Percentiles rank a stretch among this genome's conserved stretches.
phyloP scores from a whole-genome alignment of 2,113 vertebrate species.

The Oryzias woworae region DNA sequence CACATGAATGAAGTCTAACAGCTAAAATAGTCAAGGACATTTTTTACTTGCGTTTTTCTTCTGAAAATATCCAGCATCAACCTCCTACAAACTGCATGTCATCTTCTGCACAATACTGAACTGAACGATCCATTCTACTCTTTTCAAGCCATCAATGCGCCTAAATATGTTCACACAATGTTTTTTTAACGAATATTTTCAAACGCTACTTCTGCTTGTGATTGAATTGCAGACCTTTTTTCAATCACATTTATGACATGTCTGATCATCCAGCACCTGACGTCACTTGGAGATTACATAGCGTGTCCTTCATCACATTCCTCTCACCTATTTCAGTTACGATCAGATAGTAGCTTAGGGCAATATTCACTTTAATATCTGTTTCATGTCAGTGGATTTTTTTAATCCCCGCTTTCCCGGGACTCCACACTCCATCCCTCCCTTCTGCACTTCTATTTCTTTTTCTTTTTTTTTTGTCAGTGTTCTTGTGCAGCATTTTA shows the following conservation, averaged over 20 bases:
- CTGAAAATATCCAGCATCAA: too few species aligned
- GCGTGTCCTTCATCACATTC: constrained; percentile 42
- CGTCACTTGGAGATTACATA: constrained; percentile 43
- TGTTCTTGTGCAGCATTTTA: constrained; percentile 14
- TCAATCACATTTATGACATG: constrained; percentile 16
- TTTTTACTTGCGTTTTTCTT: too few species aligned
- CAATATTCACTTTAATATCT: constrained; percentile 55
- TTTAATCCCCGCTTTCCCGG: neutral
- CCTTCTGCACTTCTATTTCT: constrained; percentile 15
- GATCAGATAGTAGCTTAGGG: constrained; percentile 57
- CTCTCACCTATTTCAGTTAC: constrained; percentile 53
- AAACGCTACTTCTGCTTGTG: too few species aligned
- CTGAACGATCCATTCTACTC: constrained; percentile 24
- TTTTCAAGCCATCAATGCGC: constrained; percentile 21
- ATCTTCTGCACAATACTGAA: constrained; percentile 9
- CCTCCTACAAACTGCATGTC: too few species aligned
- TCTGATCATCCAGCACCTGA: constrained; percentile 38
- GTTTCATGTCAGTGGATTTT: constrained; percentile 37
- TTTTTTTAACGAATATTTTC: too few species aligned
- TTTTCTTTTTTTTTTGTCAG: constrained; percentile 37
- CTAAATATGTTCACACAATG: neutral
- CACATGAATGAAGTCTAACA: too few species aligned
- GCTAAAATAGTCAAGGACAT: too few species aligned
- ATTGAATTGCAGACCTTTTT: too few species aligned
- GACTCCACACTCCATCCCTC: neutral